Base-by-base conservation (phyloP, 1,140 invertebrate genomes). In the Magallana angulata region DNA sequence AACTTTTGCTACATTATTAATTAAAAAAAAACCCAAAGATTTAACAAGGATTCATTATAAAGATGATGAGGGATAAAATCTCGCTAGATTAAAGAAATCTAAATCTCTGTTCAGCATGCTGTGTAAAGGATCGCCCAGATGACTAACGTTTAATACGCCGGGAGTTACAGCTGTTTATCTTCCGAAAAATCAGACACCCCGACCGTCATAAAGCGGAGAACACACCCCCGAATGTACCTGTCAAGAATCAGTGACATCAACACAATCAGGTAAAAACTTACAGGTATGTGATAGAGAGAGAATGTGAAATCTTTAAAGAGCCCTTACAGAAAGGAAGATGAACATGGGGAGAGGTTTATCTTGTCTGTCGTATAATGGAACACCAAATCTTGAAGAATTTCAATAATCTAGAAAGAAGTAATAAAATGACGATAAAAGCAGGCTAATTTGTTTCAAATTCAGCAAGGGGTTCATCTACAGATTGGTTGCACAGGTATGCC, bases 351-450 rank as follows among this genome's bases (percentile, higher is more conserved):
- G 11, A 76, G 24, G 11, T 36, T 30, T 76, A 36, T 76, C 68
- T 36, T 76, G 68, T 76, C 68, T 30, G 12, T 76, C 24, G 24
- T n/a, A 62, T 16, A 62, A 62, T 62, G 24, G 24, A 30, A 76
- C 8, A 36, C 68, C 11, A 76, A 76, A 76, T 76, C 68, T 76
- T 48, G 18, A 76, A 76, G 68, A 76, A 76, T 76, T 76, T 76
- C 68, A 76, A 76, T 76, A 30, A 76, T 76, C 24, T 24, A 36
- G 24, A 76, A 24, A 76, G 24, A 76, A 76, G 24, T 30, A 18
- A 76, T 76, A 76, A 76, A 48, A 76, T 64, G 60, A 64, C 16
- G 60, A 64, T 64, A 64, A 64, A 48, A 16, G 14, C 68, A 9
- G 8, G 68, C 24, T 76, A 76, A 76, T 76, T 76, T 76, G 68